Evolutionary conservation across 1,140 invertebrate genomes (phyloP), one percentile per base, ranked within the genome.

Genomic region (Kradibia gibbosae): DNA sequence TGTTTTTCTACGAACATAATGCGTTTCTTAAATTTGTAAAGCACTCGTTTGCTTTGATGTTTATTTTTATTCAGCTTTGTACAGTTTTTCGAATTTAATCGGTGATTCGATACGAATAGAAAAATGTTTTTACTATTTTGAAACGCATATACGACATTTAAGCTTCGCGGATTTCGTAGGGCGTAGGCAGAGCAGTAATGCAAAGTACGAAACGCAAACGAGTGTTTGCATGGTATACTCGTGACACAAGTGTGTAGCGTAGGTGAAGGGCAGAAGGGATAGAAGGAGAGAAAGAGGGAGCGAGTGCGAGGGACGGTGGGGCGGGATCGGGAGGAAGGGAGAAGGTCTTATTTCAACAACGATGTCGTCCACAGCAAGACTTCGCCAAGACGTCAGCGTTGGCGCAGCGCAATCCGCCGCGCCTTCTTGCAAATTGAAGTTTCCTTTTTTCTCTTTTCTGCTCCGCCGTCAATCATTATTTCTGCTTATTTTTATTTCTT

Each of bases 351-450:
- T 36, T 65, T 36, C 60, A 65, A 36, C 31, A 65, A 65, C 60
- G 31, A 65, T 65, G 60, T 65, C 31, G 36, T 65, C 60, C 31
- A 17, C 60, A 65, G 60, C 60, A 65, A 65, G 60, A 36, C 31
- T 36, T 65, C 22, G 60, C 60, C 31, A 17, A 36, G 60, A 65
- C 31, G 31, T 65, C 60, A 36, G 31, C 15, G 60, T 36, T 65
- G 60, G 13, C 36, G 60, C 13, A 65, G 60, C 60, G 60, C 60
- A 20, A 20, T 2, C 2, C 60, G 60, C 31, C 60, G n/a, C 60
- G 28, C 60, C 60, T 62, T 65, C 17, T 65, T 65, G 60, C 60
- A 36, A 65, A 65, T 65, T 65, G 60, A 65, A 65, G 31, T 25
- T 36, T 36, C 3, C 60, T 65, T 55, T 65, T 65, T 36, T 28